A percentile compares a stretch with the other conserved stretches of the same genome.
Conservation (phyloP, 1,140 invertebrate species). For the Telenomus remus region DNA sequence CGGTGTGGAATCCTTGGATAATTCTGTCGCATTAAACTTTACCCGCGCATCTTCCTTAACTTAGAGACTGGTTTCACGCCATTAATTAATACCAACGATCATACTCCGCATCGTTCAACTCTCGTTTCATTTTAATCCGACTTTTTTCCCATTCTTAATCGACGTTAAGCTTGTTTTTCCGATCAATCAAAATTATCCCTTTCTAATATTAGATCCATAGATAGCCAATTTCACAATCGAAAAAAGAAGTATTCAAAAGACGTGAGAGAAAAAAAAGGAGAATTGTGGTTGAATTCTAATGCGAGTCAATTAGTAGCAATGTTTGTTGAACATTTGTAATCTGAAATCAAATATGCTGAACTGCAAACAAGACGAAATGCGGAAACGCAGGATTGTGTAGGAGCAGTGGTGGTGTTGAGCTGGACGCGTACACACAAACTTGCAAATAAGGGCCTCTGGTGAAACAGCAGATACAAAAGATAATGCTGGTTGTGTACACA, state of each 20-base stretch:
- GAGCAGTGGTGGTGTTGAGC: conserved; percentile 29
- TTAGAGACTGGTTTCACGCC: conserved; percentile 61
- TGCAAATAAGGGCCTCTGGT: conserved; percentile 53
- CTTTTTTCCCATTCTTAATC: conserved; percentile 2
- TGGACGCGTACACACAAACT: conserved; percentile 40
- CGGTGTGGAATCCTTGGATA: conserved; percentile 56
- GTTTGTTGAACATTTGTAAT: conserved; percentile 33
- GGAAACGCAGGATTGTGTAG: conserved; percentile 55
- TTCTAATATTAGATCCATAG: not conserved
- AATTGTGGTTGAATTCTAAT: too few species aligned
- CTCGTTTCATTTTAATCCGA: conserved; percentile 8
- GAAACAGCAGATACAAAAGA: conserved; percentile 56
- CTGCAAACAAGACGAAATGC: conserved; percentile 34
- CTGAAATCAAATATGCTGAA: conserved; percentile 61
- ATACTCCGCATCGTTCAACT: conserved; percentile 43
- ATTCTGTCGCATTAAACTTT: conserved; percentile 64
- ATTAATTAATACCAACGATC: conserved; percentile 63
- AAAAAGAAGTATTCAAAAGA: too few species aligned
- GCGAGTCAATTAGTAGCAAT: not conserved
- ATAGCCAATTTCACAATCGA: too few species aligned
- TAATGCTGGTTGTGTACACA: conserved; percentile 45
- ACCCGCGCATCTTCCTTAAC: conserved; percentile 50
- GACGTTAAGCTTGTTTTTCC: conserved; percentile 2
- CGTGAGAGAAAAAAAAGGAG: not conserved
- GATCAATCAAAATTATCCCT: conserved; percentile 12